phyloP scores from a whole-genome alignment of 2,113 vertebrate species.

The Plecturocebus donacophilus region DNA sequence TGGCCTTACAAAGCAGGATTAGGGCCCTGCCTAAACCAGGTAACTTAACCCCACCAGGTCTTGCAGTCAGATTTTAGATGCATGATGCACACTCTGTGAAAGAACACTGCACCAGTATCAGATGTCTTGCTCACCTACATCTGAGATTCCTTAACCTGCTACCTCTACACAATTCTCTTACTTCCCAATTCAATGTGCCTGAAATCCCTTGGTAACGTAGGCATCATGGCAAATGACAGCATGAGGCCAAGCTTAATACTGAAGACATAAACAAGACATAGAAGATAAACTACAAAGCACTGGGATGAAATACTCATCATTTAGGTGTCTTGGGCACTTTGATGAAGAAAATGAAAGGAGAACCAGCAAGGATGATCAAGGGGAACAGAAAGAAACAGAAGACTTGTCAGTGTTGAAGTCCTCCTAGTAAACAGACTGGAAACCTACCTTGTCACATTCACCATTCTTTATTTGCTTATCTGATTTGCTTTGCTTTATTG shows the following conservation, averaged over 20 bases:
- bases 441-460: conserved; percentile 96
- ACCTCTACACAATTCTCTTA: not conserved
- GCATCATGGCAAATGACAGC: not conserved
- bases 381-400: not conserved
- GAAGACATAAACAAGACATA: not conserved
- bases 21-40: not conserved
- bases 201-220: not conserved
- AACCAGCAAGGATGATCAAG: not conserved
- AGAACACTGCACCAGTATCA: not conserved
- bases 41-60: not conserved
- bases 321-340: not conserved
- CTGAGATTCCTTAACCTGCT: not conserved
- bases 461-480: conserved; percentile 94
- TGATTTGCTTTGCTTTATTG: conserved; percentile 93
- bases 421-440: not conserved
- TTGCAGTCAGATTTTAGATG: not conserved
- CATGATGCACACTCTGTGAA: not conserved
- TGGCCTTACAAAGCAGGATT: not conserved
- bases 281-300: not conserved
- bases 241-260: not conserved
- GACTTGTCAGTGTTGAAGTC: not conserved
- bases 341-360: not conserved
- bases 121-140: not conserved
- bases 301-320: not conserved
- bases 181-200: not conserved